Evolutionary conservation across 1,140 invertebrate genomes (phyloP).

Genomic region (Bombus confusus): DNA sequence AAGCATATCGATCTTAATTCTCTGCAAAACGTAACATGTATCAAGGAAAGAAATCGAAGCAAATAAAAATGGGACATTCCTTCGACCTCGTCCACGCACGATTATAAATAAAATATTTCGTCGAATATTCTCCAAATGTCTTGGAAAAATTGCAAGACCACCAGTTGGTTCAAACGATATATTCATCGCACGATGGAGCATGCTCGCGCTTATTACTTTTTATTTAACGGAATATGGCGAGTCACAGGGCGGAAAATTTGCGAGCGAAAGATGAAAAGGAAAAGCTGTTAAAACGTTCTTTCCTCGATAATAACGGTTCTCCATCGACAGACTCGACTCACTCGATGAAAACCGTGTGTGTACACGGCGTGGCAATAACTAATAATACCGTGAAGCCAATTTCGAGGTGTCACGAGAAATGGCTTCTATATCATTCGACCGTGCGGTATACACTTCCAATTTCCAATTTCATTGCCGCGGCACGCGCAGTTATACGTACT

Average conservation of each 20-base stretch:
- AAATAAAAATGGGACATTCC: background rate
- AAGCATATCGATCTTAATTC: too few relatives aligned
- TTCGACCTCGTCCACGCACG: background rate
- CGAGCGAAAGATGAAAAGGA: background rate
- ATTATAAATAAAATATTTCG: background rate
- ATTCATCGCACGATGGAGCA: too few relatives aligned
- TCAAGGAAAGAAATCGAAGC: background rate
- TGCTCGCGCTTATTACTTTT: background rate
- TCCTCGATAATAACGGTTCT: background rate
- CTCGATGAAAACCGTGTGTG: slow-evolving; percentile 18
- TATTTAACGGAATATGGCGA: background rate
- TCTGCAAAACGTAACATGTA: background rate
- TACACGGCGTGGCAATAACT: slow-evolving; percentile 49
- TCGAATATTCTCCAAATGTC: background rate
- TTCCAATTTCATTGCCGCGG: slow-evolving; percentile 64
- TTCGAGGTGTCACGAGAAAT: slow-evolving; percentile 68
- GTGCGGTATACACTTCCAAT: slow-evolving; percentile 60
- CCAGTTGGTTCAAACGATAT: too few relatives aligned
- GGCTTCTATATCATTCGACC: slow-evolving; percentile 65
- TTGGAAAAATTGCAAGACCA: background rate
- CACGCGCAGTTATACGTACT: slow-evolving; percentile 26
- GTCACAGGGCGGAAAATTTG: background rate
- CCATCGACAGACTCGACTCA: background rate
- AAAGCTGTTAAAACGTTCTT: background rate
- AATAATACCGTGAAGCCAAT: slow-evolving; percentile 66